Conservation (phyloP, 1,140 invertebrate genomes). For the Dendroctonus ponderosae region DNA sequence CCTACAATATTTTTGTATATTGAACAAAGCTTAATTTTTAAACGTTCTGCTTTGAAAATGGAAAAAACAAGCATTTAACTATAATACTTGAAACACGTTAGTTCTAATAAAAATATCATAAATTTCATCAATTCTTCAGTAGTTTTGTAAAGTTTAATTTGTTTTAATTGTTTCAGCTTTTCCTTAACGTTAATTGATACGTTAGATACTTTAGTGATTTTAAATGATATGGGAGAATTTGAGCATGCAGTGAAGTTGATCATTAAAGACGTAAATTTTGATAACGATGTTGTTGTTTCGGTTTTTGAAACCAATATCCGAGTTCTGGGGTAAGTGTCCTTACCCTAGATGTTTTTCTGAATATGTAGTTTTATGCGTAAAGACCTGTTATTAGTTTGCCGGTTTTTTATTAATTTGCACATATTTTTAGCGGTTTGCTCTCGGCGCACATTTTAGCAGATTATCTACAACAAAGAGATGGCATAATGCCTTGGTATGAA, state of each 20-base stretch:
- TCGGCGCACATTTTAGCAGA: constrained; percentile 90
- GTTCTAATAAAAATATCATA: no score
- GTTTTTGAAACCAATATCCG: constrained; percentile 99
- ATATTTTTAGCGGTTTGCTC: constrained; percentile 70
- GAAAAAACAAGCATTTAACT: no score
- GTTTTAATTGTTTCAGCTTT: constrained; percentile 70
- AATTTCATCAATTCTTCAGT: no score
- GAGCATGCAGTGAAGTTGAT: constrained; percentile 86
- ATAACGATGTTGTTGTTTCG: constrained; percentile 93
- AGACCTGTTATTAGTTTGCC: neutral
- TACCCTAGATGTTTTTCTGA: neutral
- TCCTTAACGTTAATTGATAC: constrained; percentile 94
- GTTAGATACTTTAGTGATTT: constrained; percentile 87
- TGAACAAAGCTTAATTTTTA: no score
- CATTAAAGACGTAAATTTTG: constrained; percentile 84
- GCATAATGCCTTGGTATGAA: constrained; percentile 85
- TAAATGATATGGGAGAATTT: constrained; percentile 93
- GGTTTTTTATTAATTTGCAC: neutral
- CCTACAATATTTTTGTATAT: no score
- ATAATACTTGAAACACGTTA: no score
- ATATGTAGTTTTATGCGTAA: neutral
- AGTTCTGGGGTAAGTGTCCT: constrained; percentile 77
- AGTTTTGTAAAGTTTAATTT: no score
- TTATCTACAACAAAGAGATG: constrained; percentile 73
- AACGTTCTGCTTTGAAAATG: no score